A percentile compares a stretch with the other conserved stretches of the same genome.
These are phyloP conservation scores for Nemurella pictetii DNA, from an alignment of 2,888 invertebrate species.

Conservation along the genomic window DNA sequence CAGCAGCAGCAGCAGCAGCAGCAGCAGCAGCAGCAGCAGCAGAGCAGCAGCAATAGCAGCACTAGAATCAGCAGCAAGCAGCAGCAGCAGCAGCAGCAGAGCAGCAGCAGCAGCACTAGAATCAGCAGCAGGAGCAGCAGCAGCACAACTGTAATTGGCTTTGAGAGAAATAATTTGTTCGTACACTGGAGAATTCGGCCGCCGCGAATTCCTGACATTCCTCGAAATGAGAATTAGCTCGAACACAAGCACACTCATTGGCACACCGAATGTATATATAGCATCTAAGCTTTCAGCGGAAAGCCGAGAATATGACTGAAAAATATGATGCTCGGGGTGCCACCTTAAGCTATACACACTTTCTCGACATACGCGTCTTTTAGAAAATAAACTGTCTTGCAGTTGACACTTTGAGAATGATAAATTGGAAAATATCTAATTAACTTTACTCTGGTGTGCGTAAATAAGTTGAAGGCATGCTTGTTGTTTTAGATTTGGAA, in stretches of 20 bases:
- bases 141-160: conserved; percentile 25
- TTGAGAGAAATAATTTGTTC: conserved; percentile 25
- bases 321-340: not conserved
- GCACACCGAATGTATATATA: not conserved
- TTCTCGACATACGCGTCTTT: not conserved
- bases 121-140: not conserved
- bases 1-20: not conserved
- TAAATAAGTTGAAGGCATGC: not conserved
- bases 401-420: conserved; percentile 23
- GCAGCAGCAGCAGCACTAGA: not conserved
- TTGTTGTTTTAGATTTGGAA: not conserved
- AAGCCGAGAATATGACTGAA: not conserved
- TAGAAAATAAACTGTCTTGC: conserved; percentile 15
- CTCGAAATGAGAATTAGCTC: conserved; percentile 6
- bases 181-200: not conserved
- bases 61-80: not conserved
- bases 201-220: not conserved
- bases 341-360: not conserved
- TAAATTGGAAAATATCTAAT: conserved; percentile 27
- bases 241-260: not conserved
- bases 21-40: too few species aligned
- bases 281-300: not conserved
- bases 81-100: not conserved
- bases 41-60: not conserved
- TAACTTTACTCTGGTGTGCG: not conserved